Evolutionary conservation across 2,797 vertebrate species (phyloP), one percentile per base, ranked within the genome.

Genomic region (Crocodylus rhombifer): DNA sequence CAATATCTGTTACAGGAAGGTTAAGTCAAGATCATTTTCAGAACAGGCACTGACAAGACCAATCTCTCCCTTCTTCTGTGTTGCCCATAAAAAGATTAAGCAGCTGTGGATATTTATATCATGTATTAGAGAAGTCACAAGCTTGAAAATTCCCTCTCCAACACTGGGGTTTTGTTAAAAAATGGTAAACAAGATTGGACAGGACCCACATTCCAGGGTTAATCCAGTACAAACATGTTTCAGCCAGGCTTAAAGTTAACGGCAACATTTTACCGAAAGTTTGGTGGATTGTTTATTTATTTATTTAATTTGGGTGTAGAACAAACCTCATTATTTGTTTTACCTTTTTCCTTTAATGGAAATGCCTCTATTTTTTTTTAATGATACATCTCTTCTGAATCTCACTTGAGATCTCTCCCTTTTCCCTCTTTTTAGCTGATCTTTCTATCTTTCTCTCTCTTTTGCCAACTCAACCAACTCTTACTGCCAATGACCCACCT

Each of bases 201-300:
- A 96, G 91, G 96, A 96, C 88, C 87, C 90, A 10, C 1, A 85
- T 96, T 93, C 87, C 77, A 86, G 16, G 77, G 80, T 78, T 85
- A 88, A 93, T 95, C 96, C 85, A 93, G 95, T 96, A 92, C 57
- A 88, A 94, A 96, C 94, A 96, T 2, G 91, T 95, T 95, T 42
- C 5, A 14, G 65, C 81, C 81, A 82, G 79, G 63, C 87, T 93
- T 94, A 78, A 95, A 89, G 28, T 65, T 15, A 1, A 91, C 96
- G 90, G 95, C 95, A 96, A 94, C 26, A 67, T 94, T 90, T 55
- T 71, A 56, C 23, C 65, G 57, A 28, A 21, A 57, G 23, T 14
- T 93, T 96, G 95, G 95, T 94, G 75, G 51, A 84, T 28, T 81
- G 60, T 80, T 73, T 96, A 92, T 92, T 96, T 95, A 93, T 91